Conservation (phyloP, 2,113 vertebrate genomes). For the Mionectes macconnelli region DNA sequence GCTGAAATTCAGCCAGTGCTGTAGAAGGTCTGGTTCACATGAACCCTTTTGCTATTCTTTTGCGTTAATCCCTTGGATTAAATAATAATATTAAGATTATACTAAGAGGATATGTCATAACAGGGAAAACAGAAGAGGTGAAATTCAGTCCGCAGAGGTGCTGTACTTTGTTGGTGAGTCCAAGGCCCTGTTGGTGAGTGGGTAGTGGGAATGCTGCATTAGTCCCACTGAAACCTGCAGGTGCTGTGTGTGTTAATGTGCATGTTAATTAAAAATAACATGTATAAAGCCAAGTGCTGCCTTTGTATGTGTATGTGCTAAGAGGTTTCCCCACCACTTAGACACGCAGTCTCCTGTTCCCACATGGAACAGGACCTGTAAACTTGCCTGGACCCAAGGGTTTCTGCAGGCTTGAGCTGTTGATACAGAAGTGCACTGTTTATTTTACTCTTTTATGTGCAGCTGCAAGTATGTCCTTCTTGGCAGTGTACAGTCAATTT, state of each 20-base stretch:
- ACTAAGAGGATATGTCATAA: not conserved
- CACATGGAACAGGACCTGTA: not conserved
- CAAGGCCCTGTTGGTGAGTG: not conserved
- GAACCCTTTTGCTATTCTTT: not conserved
- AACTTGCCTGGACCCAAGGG: not conserved
- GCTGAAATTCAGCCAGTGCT: not conserved
- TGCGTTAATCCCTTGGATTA: not conserved
- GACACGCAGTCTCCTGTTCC: not conserved
- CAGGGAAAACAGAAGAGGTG: not conserved
- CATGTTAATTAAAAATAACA: not conserved
- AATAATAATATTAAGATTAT: not conserved
- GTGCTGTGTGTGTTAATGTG: not conserved
- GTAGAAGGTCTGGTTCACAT: not conserved
- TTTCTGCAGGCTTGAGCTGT: not conserved
- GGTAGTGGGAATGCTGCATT: not conserved
- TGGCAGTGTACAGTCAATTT: not conserved
- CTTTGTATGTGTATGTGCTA: fast-evolving
- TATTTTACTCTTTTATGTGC: not conserved
- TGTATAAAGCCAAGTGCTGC: not conserved
- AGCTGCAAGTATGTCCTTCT: constrained; percentile 13
- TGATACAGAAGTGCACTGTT: not conserved
- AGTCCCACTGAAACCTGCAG: not conserved
- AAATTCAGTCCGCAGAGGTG: not conserved
- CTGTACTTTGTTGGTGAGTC: not conserved
- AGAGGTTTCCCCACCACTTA: not conserved